phyloP scores from a whole-genome alignment of 2,797 vertebrate genomes.

The Bradypus variegatus region DNA sequence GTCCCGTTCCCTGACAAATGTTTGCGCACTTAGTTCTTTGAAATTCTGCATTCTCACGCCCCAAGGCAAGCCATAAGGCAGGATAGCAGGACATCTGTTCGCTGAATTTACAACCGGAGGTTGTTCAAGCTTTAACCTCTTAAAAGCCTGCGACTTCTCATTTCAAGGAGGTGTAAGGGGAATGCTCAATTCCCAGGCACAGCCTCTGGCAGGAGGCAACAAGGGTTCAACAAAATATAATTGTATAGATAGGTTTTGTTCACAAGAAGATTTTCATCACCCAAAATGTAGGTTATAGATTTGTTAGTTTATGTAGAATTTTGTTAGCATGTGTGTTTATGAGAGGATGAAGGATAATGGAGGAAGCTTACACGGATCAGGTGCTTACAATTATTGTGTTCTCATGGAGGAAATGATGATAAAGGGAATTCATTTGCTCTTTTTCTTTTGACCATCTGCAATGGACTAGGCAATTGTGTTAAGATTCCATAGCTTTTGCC shows the following conservation, averaged over 20 bases:
- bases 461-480: neutral
- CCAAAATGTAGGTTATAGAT: neutral
- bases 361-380: neutral
- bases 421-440: neutral
- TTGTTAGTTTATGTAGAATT: conserved; percentile 7
- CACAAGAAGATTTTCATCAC: neutral
- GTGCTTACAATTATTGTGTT: neutral
- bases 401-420: neutral
- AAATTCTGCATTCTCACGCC: too few relatives aligned
- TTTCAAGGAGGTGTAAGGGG: too few relatives aligned
- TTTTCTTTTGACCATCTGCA: neutral
- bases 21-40: too few relatives aligned
- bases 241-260: neutral
- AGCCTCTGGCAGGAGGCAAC: too few relatives aligned
- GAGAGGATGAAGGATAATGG: neutral
- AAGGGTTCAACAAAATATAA: too few relatives aligned
- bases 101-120: too few relatives aligned
- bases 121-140: too few relatives aligned
- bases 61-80: too few relatives aligned
- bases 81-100: too few relatives aligned
- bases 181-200: too few relatives aligned
- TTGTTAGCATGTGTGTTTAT: neutral
- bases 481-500: neutral
- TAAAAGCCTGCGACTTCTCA: too few relatives aligned
- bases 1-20: too few relatives aligned